Evolutionary conservation across 2,113 vertebrate species (phyloP), one percentile per base, ranked within the genome.

Genomic region (Eublepharis macularius): DNA sequence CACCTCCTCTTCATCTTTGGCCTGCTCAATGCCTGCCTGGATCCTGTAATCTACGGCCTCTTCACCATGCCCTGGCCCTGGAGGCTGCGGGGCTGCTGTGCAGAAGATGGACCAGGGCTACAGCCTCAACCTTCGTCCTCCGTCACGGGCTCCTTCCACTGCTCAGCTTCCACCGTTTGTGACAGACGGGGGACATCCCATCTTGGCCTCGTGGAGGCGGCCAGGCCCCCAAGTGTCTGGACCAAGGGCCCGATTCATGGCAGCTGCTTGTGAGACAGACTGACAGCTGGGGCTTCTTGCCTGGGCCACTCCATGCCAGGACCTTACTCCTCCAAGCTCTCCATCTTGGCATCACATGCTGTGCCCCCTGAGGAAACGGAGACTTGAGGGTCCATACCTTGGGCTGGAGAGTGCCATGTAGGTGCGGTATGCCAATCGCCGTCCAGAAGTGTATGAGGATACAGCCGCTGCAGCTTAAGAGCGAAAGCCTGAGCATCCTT

Each of bases 1-100:
- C 95, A 96, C 81, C 86, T 96, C 73, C 94, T 97, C 69, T 97
- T 96, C 89, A 90, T 96, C 72, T 96, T 96, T 0, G 95, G 96
- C 77, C 92, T 97, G 88, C 90, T 97, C 74, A 95, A 76, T 0
- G 93, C 92, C 0, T 95, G 96, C 89, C 82, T 95, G 82, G 95
- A 97, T 90, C 95, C 95, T 82, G 89, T 96, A 80, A 93, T 94
- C 85, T 96, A 96, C 0, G 94, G 95, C 51, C 93, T 95, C 90
- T 97, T 96, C 89, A 92, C 93, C 51, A 89, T 94, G 47, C 94
- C 92, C 19, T 90, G 90, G 39, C 45, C 0, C 21, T 66, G 87
- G 84, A 4, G 90, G 84, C 78, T 79, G 14, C n/a, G 81, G 34
- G 78, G 92, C n/a, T 94, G 94, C 36, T 95, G 95, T 13, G 83